Percentiles rank a stretch among this genome's conserved stretches.
Conservation (phyloP, 2,888 invertebrate genomes). For the Metellina segmentata region DNA sequence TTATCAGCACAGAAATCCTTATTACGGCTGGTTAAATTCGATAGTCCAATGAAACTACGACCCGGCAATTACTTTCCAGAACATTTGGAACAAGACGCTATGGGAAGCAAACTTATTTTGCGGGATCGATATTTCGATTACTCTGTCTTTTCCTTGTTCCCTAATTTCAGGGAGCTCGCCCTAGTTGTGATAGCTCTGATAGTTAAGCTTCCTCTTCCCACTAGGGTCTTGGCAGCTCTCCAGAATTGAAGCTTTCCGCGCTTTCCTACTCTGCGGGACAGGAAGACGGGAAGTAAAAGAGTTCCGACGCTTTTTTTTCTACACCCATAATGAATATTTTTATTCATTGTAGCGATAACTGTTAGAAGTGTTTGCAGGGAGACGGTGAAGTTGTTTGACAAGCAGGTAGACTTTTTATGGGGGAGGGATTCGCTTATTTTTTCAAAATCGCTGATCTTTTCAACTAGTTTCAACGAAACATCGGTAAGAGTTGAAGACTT, state of each 20-base stretch:
- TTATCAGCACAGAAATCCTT: no score
- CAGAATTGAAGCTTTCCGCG: constrained; percentile 26
- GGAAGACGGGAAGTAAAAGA: constrained; percentile 13
- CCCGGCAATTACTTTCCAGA: neutral
- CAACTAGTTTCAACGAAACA: no score
- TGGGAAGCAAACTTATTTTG: constrained; percentile 13
- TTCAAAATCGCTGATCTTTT: no score
- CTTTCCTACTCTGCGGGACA: neutral
- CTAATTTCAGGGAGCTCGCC: constrained; percentile 33
- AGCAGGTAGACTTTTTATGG: no score
- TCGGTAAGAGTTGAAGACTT: no score
- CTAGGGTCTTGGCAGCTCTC: constrained; percentile 49
- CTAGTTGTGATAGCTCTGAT: constrained; percentile 57
- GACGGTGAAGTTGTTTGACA: no score
- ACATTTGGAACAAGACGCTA: neutral
- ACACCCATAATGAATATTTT: constrained; percentile 38
- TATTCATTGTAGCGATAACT: neutral
- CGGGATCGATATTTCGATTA: constrained; percentile 59
- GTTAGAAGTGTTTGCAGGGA: no score
- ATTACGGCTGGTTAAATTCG: no score
- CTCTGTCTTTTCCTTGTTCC: constrained; percentile 19
- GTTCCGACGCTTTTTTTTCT: constrained; percentile 3
- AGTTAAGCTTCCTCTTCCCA: constrained; percentile 30
- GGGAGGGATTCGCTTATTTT: no score
- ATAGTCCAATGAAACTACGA: constrained; percentile 7